A percentile compares a stretch with the other conserved stretches of the same genome.
These are phyloP conservation scores for Macaca nemestrina DNA, from an alignment of 2,113 vertebrate genomes.

Conservation along the genomic window DNA sequence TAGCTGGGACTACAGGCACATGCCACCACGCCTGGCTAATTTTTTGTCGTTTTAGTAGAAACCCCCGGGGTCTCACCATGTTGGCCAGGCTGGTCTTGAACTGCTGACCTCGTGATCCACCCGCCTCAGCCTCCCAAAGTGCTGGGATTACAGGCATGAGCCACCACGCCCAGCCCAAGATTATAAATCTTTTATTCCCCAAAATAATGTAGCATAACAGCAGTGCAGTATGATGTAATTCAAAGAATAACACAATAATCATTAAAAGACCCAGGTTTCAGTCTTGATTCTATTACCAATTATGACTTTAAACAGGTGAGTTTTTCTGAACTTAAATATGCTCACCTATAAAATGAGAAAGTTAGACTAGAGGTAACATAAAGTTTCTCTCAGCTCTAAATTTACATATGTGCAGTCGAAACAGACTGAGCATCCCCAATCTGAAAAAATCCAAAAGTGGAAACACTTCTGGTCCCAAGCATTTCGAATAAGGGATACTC, in stretches of 20 bases:
- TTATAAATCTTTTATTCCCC: background rate
- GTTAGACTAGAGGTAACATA: conserved; percentile 2
- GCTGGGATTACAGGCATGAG: too few relatives aligned
- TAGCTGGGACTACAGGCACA: too few relatives aligned
- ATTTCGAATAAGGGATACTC: background rate
- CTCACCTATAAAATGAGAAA: conserved; percentile 45
- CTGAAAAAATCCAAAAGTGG: background rate
- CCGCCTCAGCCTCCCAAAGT: too few relatives aligned
- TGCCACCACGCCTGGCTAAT: too few relatives aligned
- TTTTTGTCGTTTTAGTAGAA: too few relatives aligned
- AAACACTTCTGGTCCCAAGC: background rate
- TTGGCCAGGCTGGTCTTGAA: too few relatives aligned
- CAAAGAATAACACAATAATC: conserved; percentile 30
- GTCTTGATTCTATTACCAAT: background rate
- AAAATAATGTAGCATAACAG: conserved; percentile 12
- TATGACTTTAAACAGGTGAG: background rate
- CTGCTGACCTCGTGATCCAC: too few relatives aligned
- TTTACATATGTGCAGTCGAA: background rate
- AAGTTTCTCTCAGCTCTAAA: conserved; percentile 15
- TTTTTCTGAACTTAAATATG: conserved; percentile 41
- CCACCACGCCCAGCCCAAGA: background rate
- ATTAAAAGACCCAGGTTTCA: background rate
- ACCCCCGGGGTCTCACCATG: too few relatives aligned
- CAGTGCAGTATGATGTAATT: background rate
- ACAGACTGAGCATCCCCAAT: background rate